Base-by-base conservation (phyloP, 2,113 vertebrate species). In the Sorex fumeus region DNA sequence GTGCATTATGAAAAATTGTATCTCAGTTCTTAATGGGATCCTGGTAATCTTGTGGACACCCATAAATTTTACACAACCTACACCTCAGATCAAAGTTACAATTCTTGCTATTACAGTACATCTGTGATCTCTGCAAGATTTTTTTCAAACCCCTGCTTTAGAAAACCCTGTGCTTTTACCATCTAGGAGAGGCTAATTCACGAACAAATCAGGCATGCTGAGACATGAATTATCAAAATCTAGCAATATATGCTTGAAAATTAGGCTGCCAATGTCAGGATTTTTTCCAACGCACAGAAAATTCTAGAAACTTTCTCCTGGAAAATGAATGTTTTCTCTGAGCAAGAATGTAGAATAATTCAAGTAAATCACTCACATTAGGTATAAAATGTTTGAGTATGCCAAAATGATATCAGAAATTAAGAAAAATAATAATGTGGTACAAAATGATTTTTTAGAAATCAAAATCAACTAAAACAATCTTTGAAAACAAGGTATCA, bases 401-500 rank as follows among this genome's bases (percentile, higher is more conserved):
- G 3, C 69, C 76, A 86, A 70, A 28, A 60, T 21, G 57, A 21
- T 16, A 57, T 82, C 19, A 13, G 9, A 53, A 77, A 60, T 70
- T 40, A 28, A 70, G 1, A 32, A 60, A 67, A 70, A 43, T 87
- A 82, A 47, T 77, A 75, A 74, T 72, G 11, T 30, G 40, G 71
- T 21, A 1, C 4, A 88, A 25, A n/a, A 62, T 66, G 13, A 19
- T 21, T 70, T 89, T 87, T 84, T 36, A 87, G 21, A 94, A 83
- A 76, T 69, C 18, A 93, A 87, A 94, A 79, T 64, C 80, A 93
- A 87, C 60, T 3, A 45, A 40, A 79, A 80, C 81, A 62, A 66
- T 67, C 21, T 47, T 70, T 5, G 12, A 69, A 32, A 64, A 85
- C 8, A 36, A 78, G 80, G 78, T 70, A 72, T 47, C 10, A 66